Evolutionary conservation across 2,797 vertebrate species (phyloP).

Genomic region (Holocentrus rufus): DNA sequence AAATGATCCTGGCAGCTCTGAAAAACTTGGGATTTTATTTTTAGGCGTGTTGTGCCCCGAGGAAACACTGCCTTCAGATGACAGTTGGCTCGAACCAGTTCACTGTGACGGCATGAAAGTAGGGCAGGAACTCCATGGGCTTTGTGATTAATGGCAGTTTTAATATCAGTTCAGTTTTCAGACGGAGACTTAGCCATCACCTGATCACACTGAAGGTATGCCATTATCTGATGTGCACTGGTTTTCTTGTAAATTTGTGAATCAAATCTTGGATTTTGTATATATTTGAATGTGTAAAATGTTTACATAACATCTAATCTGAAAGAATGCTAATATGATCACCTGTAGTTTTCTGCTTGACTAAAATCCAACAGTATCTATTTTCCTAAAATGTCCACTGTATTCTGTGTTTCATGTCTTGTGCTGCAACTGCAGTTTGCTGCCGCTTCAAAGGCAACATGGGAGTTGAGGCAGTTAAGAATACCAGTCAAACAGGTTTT

Average conservation of each 20-base stretch:
- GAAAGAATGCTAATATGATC: not conserved
- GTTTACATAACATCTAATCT: not conserved
- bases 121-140: not conserved
- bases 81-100: slow-evolving; percentile 10
- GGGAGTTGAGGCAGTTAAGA: not conserved
- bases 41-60: not conserved
- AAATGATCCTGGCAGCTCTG: not conserved
- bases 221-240: not conserved
- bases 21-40: slow-evolving; percentile 4
- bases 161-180: not conserved
- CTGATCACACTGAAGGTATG: not conserved
- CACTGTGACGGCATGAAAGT: not conserved
- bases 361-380: not conserved
- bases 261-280: not conserved
- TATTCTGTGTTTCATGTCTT: not conserved
- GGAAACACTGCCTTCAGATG: slow-evolving; percentile 4
- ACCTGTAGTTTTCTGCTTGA: not conserved
- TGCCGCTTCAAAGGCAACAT: not conserved
- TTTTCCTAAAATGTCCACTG: slow-evolving; percentile 4
- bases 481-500: slow-evolving; percentile 45
- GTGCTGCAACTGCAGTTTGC: not conserved
- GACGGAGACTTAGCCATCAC: not conserved
- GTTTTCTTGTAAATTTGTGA: not conserved
- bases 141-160: not conserved
- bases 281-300: not conserved